Base-by-base conservation (phyloP, 2,888 invertebrate genomes). In the Epicampocera succincta region DNA sequence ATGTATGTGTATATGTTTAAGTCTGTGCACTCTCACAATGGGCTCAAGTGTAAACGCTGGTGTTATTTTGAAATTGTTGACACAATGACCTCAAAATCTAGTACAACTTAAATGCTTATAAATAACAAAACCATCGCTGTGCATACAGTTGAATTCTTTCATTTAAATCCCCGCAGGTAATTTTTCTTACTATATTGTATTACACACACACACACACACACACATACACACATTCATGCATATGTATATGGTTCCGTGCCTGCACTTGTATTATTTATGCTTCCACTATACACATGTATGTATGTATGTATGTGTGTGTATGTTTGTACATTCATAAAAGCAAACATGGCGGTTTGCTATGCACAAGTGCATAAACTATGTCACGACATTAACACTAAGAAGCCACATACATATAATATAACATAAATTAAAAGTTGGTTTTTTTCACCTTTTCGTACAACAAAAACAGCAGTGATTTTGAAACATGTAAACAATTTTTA, bases 81-180 rank as follows among this genome's bases (percentile, higher is more conserved):
- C 82, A 82, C 74, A 75, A 61, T 82, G 82, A 82, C 82, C 82
- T 78, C 82, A 82, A 75, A 82, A 78, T 78, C 65, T 82, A 71
- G 74, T 82, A 46, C 56, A 75, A 66, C 78, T 75, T 82, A 82
- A 78, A 78, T 82, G 82, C 74, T 82, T 82, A 78, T 82, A 82
- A 82, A 82, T 78, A 78, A 60, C 78, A 74, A 50, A 71, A 73
- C 42, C 72, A 78, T 33, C 50, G 33, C 3, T 58, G 44, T 78
- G 63, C 40, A 63, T 50, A 50, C 77, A 77, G 44, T 56, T 71
- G 71, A 65, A 78, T 65, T 69, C 25, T 60, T 76, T 76, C 46
- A 61, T 69, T 33, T 63, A 19, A 46, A 44, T 38, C 11, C 13
- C 33, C 33, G 8, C 33, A 33, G 33, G 33, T 33, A 33, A 6